Base-by-base conservation (phyloP, 2,113 vertebrate genomes). In the Serilophus lunatus region DNA sequence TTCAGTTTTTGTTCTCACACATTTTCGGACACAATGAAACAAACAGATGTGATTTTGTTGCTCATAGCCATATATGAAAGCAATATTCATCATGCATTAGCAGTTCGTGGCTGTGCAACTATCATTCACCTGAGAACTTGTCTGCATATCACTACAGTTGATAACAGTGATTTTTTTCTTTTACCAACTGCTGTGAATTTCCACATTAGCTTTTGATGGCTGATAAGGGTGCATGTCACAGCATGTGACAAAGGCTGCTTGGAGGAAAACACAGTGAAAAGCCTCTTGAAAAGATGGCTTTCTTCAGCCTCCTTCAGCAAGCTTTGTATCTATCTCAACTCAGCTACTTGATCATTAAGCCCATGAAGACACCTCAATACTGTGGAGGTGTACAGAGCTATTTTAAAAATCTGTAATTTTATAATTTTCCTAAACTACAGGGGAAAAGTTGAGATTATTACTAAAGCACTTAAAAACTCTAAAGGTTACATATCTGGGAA, bases 401-500 rank as follows among this genome's bases (percentile, higher is more conserved):
- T 94, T 96, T 96, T 61, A 83, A 96, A 91, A 88, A 86, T 53
- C 31, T 29, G 35, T 40, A 47, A 80, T 89, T 94, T 95, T 85
- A 92, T 47, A 86, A 74, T 96, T 90, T 85, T 95, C 64, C 53
- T 86, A 93, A 96, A 96, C 95, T 94, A 78, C 68, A 94, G 42
- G 54, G 94, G 81, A 25, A 60, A 95, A 71, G 71, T 79, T 59
- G 90, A 85, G 79, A 91, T 93, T 77, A 90, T 87, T 85, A 91
- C 65, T 91, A 44, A 95, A 47, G 68, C 78, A 78, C 89, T 96
- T 94, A 57, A 88, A 93, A 96, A 88, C 86, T 96, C 64, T 72
- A 95, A 92, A 97, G 95, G 92, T 96, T 95, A 96, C 91, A 47
- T 57, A 93, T 33, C 42, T 63, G 53, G n/a, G n/a, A n/a, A n/a